Base-by-base conservation (phyloP, 2,113 vertebrate species). In the Chionomys nivalis region DNA sequence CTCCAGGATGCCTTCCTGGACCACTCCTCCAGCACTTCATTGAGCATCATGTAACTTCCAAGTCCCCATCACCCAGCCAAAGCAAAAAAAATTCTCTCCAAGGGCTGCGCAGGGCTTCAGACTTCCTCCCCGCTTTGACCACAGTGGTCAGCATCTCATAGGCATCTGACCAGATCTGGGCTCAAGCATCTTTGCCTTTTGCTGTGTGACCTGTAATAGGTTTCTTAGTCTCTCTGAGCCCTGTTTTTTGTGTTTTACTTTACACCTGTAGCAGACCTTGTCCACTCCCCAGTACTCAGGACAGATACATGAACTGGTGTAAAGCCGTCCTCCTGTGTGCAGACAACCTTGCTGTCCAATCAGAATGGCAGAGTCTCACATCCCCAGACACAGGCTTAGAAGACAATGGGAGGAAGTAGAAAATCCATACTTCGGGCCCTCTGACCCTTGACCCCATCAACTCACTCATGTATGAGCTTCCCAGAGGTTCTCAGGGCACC, bases 261-360 rank as follows among this genome's bases (percentile, higher is more conserved):
- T 8, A 23, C 2, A 17, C 3, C 24, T 0, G 0, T 26, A 42
- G 3, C 33, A 33, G 14, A 55, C 0, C 0, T 6, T 12, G 49
- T 28, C 28, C 33, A 61, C 0, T 0, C 63, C 77, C 87, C 10
- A 13, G 16, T 49, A 26, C 44, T 87, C 6, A 11, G 17, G 7
- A 73, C 21, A 7, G 24, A 39, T 1, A 47, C 0, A 0, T 0
- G 12, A 58, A 4, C 1, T 4, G 81, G 52, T 26, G 13, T 19
- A 77, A 10, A 19, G 61, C 42, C 12, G 24, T 13, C 73, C 73
- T 76, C 28, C 42, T 47, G 13, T n/a, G 52, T 26, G 12, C 66
- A 75, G 16, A 19, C 19, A 7, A n/a, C 72, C n/a, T 73, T 73
- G 72, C 21, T 39, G 72, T 73, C 39, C 44, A 33, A 26, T 44